Base-by-base conservation (phyloP, 2,113 vertebrate genomes). In the Oxyura jamaicensis region DNA sequence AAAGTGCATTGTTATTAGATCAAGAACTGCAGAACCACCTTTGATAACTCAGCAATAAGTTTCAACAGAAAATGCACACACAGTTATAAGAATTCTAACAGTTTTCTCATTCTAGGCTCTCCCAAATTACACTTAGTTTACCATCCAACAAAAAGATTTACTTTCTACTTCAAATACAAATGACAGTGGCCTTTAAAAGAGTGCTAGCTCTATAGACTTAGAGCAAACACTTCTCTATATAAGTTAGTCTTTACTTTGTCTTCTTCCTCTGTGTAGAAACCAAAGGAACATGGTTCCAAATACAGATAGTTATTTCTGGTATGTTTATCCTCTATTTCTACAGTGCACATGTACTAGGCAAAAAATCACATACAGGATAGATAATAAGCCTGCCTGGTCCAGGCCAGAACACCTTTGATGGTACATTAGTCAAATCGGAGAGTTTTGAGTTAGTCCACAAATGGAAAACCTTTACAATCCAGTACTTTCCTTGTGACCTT, bases 341-440 rank as follows among this genome's bases (percentile, higher is more conserved):
- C 11, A 50, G 55, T 41, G 26, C 17, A 56, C 83, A 33, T 20
- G 39, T 2, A 90, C 13, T 25, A 74, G 15, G 62, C 62, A 65
- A 83, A 91, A 91, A 94, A 88, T 77, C 52, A 78, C 42, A 31
- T 4, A 46, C 8, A 2, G 16, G 60, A 42, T 42, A 80, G 59
- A 21, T 31, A 83, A 50, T 8, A 74, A 91, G 48, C 35, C 88
- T 83, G 16, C 13, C 42, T 78, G 31, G 35, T 77, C 59, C 72
- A 80, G 73, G 68, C 26, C 33, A 76, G n/a, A 88, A 75, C 7
- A 71, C 26, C 59, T 93, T 56, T 65, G 65, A 78, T 19, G 23
- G 69, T 42, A 72, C 56, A 72, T 91, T 65, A 84, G 53, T 63
- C 46, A 96, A 66, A 93, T 83, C 44, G n/a, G 82, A 80, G n/a